Evolutionary conservation across 2,888 invertebrate genomes (phyloP).

Genomic region (Cephus rjabovi): DNA sequence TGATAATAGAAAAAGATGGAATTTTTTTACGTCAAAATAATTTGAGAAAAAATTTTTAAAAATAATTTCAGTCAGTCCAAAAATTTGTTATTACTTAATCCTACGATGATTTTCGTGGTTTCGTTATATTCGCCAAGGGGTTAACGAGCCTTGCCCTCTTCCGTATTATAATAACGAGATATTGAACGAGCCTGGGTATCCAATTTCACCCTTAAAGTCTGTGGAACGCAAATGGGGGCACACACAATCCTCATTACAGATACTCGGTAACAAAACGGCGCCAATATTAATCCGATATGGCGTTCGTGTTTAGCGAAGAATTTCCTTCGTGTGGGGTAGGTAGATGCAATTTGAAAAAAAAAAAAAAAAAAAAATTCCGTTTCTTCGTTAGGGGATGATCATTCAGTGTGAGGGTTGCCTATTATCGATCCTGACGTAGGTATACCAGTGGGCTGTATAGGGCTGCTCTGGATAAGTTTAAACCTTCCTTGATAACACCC

Average conservation of each 20-base stretch:
- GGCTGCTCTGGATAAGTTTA: background rate
- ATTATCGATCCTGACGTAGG: constrained; percentile 4
- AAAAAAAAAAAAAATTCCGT: background rate
- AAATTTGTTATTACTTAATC: background rate
- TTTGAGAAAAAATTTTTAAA: background rate
- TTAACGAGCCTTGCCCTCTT: constrained; percentile 57
- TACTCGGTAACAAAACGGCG: background rate
- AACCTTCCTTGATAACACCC: background rate
- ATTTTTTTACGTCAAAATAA: background rate
- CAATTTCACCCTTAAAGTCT: constrained; percentile 60
- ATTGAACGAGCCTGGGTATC: constrained; percentile 55
- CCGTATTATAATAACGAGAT: constrained; percentile 62
- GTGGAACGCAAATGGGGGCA: constrained; percentile 34
- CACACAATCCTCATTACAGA: constrained; percentile 62
- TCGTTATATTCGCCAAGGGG: constrained; percentile 27
- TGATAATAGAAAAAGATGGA: background rate
- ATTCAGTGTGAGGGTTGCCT: constrained; percentile 5
- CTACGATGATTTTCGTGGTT: background rate
- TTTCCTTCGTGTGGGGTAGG: background rate
- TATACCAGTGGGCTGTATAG: background rate
- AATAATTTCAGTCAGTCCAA: background rate
- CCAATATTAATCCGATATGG: constrained; percentile 1
- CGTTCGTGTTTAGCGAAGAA: background rate
- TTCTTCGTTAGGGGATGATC: background rate
- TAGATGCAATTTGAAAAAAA: background rate